These are phyloP conservation scores for Cossypha dichroa DNA, from an alignment of 2,797 vertebrate species.

Conservation along the genomic window DNA sequence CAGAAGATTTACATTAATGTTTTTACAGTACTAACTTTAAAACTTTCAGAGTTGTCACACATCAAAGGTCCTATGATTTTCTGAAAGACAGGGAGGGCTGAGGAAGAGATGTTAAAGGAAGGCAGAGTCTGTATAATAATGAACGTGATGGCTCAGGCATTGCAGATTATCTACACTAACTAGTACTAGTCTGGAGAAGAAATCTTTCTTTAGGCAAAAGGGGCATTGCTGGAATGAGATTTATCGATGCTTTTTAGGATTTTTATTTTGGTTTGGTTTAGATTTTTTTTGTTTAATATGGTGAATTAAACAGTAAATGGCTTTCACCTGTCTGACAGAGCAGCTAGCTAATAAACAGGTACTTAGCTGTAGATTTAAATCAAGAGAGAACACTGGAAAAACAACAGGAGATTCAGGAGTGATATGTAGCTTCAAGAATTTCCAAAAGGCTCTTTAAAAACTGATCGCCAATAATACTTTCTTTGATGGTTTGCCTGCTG, in stretches of 20 bases:
- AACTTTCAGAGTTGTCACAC: background rate
- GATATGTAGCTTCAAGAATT: background rate
- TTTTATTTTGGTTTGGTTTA: background rate
- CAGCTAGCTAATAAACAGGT: background rate
- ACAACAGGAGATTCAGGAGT: background rate
- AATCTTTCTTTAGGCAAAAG: background rate
- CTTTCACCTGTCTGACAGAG: background rate
- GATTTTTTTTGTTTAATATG: background rate
- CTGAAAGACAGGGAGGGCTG: background rate
- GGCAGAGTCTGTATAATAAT: background rate
- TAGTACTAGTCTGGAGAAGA: background rate
- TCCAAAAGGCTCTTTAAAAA: background rate
- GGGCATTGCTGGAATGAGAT: background rate
- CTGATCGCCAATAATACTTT: background rate
- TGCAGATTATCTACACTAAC: background rate
- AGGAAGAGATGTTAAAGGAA: background rate
- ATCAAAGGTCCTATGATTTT: background rate
- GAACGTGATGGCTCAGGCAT: background rate
- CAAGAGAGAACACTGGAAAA: background rate
- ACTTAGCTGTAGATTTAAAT: background rate
- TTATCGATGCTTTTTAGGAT: fast-evolving
- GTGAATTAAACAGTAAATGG: background rate
- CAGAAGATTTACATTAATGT: background rate
- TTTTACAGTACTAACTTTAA: background rate
- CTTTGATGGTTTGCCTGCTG: background rate